phyloP scores from a whole-genome alignment of 2,797 vertebrate genomes.

The Graptemys geographica region DNA sequence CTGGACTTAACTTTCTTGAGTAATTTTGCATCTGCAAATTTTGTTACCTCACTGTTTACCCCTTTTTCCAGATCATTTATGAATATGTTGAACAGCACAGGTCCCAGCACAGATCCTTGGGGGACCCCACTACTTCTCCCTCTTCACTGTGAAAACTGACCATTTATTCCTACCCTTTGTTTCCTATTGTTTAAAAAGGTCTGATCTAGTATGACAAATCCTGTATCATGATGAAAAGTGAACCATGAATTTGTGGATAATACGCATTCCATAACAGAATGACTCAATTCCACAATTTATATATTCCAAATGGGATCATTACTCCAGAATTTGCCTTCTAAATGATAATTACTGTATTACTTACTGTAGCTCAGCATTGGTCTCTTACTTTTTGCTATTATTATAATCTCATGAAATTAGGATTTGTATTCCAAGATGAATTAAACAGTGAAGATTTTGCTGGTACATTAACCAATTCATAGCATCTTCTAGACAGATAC shows the following conservation, averaged over 20 bases:
- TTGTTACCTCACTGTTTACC: not conserved
- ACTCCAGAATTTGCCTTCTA: conserved; percentile 18
- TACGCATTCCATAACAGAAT: not conserved
- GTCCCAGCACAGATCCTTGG: too few relatives aligned
- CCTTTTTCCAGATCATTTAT: not conserved
- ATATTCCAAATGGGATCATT: not conserved
- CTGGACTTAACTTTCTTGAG: not conserved
- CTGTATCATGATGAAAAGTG: not conserved
- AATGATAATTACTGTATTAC: not conserved
- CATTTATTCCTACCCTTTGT: not conserved
- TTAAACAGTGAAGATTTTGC: not conserved
- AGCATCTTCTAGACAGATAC: not conserved
- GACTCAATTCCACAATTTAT: not conserved
- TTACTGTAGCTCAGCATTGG: not conserved
- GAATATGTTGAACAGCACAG: not conserved
- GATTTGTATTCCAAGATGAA: conserved; percentile 15
- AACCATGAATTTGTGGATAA: not conserved
- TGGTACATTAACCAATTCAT: not conserved
- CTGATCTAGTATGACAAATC: not conserved
- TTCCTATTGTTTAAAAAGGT: not conserved
- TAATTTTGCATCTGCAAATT: not conserved
- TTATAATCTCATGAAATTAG: not conserved
- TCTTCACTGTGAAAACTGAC: not conserved
- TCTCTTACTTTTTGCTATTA: not conserved
- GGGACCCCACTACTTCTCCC: too few relatives aligned